These are phyloP conservation scores for Drosophila cardini DNA, from an alignment of 1,140 invertebrate species.

Conservation along the genomic window DNA sequence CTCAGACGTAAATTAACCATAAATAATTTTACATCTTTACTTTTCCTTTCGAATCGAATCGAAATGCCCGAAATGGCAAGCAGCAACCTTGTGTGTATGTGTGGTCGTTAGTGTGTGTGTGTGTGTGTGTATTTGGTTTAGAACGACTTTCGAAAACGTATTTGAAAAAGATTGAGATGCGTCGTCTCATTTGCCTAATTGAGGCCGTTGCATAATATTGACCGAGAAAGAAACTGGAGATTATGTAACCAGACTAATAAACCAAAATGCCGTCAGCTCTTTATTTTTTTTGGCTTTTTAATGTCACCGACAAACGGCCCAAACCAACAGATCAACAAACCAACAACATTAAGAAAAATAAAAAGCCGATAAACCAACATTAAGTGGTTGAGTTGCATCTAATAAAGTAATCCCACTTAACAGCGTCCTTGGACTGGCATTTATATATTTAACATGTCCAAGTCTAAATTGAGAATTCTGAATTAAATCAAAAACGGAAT, in stretches of 20 bases:
- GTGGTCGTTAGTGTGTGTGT: too few species aligned
- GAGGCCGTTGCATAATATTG: constrained; percentile 74
- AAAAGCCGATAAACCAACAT: constrained; percentile 7
- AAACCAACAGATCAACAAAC: constrained; percentile 35
- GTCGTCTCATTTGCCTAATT: constrained; percentile 65
- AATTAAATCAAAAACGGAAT: constrained; percentile 1
- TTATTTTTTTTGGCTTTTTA: constrained; percentile 36
- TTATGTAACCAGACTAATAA: constrained; percentile 71
- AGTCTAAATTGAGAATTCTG: constrained; percentile 16
- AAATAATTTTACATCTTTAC: constrained; percentile 33
- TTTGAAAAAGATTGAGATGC: constrained; percentile 37
- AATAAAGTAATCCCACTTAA: constrained; percentile 42
- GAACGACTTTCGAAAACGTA: constrained; percentile 64
- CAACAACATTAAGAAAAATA: constrained; percentile 5
- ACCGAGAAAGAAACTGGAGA: constrained; percentile 44
- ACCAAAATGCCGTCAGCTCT: constrained; percentile 46
- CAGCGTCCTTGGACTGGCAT: constrained; percentile 28
- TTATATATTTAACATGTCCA: constrained; percentile 1
- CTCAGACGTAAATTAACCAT: constrained; percentile 12
- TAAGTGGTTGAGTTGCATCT: constrained; percentile 26
- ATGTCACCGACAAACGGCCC: constrained; percentile 46
- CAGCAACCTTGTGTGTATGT: constrained; percentile 28
- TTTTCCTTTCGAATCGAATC: constrained; percentile 26
- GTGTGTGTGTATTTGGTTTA: constrained; percentile 43
- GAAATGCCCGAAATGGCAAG: constrained; percentile 39